phyloP scores from a whole-genome alignment of 2,113 vertebrate genomes.

The Phocoena sinus region DNA sequence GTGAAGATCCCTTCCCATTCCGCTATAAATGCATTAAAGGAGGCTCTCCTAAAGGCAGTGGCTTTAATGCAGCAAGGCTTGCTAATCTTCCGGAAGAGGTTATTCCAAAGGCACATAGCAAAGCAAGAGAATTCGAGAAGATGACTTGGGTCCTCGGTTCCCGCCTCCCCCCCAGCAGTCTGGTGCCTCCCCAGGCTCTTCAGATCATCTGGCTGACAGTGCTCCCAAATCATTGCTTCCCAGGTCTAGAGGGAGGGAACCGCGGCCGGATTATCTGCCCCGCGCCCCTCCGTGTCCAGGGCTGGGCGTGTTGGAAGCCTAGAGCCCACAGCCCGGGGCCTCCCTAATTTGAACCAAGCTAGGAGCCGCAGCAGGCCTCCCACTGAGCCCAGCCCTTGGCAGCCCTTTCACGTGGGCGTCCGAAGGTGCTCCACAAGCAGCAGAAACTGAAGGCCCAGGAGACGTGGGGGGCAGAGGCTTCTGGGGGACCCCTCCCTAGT shows the following conservation, averaged over 20 bases:
- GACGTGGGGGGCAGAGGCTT: not conserved
- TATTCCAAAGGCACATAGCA: slow-evolving; percentile 91
- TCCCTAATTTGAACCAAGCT: not conserved
- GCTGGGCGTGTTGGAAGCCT: rapidly evolving
- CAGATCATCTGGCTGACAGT: not conserved
- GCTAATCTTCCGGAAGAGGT: slow-evolving; percentile 92
- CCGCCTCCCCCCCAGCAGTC: no score
- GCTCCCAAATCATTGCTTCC: not conserved
- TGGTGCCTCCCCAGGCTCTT: not conserved
- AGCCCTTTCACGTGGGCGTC: not conserved
- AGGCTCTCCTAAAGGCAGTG: slow-evolving; percentile 95
- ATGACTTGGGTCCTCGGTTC: slow-evolving; percentile 47
- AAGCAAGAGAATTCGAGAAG: slow-evolving; percentile 92
- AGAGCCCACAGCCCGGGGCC: not conserved
- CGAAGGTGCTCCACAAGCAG: not conserved
- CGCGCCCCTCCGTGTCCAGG: rapidly evolving
- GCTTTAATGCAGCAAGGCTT: slow-evolving; percentile 94
- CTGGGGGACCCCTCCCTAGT: not conserved
- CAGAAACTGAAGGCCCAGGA: no score
- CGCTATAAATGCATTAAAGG: slow-evolving; percentile 92
- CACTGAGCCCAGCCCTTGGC: rapidly evolving
- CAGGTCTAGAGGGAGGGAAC: not conserved
- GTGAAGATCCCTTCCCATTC: slow-evolving; percentile 84
- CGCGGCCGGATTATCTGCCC: rapidly evolving
- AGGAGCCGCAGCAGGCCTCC: not conserved